phyloP scores from a whole-genome alignment of 2,113 vertebrate species.

The Oncorhynchus keta region DNA sequence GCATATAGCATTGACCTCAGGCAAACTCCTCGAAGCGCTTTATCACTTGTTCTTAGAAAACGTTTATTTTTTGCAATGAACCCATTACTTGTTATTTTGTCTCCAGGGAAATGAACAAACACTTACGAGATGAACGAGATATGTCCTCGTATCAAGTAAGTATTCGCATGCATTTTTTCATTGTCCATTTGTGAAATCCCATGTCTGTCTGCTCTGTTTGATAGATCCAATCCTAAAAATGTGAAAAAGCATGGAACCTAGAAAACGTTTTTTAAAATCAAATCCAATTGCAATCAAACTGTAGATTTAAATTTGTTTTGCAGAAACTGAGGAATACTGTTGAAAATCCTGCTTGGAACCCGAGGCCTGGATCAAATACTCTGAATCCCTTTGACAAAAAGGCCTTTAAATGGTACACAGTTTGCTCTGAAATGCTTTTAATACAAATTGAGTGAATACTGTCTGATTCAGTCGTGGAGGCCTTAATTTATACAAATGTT shows the following conservation, averaged over 20 bases:
- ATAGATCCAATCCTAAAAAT: not conserved
- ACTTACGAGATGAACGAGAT: constrained; percentile 87
- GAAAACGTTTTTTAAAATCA: not conserved
- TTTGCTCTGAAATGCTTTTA: not conserved
- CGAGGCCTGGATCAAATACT: constrained; percentile 67
- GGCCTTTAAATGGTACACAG: constrained; percentile 73
- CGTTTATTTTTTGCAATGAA: not conserved
- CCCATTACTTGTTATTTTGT: constrained; percentile 14
- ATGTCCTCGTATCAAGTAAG: constrained; percentile 71
- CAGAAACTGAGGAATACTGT: constrained; percentile 77
- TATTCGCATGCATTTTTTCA: not conserved
- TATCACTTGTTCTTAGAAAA: not conserved
- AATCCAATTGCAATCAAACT: not conserved
- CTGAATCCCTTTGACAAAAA: constrained; percentile 71
- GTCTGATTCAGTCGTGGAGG: not conserved
- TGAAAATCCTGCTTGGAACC: constrained; percentile 63
- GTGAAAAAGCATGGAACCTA: not conserved
- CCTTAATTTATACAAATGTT: not conserved
- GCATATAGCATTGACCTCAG: not conserved
- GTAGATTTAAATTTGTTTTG: constrained; percentile 6
- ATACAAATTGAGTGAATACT: not conserved
- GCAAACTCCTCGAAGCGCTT: not conserved
- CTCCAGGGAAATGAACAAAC: constrained; percentile 91
- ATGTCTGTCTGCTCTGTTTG: not conserved
- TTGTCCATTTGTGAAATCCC: not conserved